Evolutionary conservation across 2,113 vertebrate species (phyloP).

Genomic region (Corynorhinus townsendii): DNA sequence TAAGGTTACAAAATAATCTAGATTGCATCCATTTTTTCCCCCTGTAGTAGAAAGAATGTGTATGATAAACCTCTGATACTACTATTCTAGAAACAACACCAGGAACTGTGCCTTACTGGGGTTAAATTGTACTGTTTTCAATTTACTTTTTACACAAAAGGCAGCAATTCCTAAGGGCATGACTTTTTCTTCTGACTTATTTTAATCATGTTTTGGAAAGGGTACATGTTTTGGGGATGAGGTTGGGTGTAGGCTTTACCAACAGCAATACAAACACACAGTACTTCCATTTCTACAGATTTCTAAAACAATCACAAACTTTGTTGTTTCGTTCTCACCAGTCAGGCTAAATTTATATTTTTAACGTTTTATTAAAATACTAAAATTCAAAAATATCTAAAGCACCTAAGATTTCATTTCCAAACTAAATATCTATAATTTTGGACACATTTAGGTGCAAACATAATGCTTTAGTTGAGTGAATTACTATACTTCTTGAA

Average conservation of each 20-base stretch:
- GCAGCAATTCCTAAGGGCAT: neutral
- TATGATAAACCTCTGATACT: constrained; percentile 50
- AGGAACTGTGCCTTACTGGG: constrained; percentile 34
- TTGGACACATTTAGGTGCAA: constrained; percentile 36
- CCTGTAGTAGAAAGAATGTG: constrained; percentile 44
- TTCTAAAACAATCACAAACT: constrained; percentile 30
- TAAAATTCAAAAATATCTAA: constrained; percentile 21
- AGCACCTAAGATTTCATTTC: constrained; percentile 66
- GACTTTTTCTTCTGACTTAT: neutral
- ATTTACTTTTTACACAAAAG: constrained; percentile 33
- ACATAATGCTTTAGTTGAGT: constrained; percentile 19
- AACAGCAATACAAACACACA: constrained; percentile 34
- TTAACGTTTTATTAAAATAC: constrained; percentile 37
- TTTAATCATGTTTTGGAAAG: constrained; percentile 25
- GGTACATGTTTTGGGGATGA: neutral
- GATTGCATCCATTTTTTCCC: constrained; percentile 64
- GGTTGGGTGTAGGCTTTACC: neutral
- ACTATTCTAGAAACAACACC: constrained; percentile 52
- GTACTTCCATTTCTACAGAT: neutral
- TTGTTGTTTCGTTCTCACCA: neutral
- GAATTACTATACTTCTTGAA: constrained; percentile 42
- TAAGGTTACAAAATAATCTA: constrained; percentile 74
- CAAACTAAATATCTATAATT: constrained; percentile 49
- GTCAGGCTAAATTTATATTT: constrained; percentile 58
- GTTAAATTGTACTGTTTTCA: constrained; percentile 27